These are phyloP conservation scores for Petrocephalus sullivani DNA, from an alignment of 2,797 vertebrate species.

Conservation along the genomic window DNA sequence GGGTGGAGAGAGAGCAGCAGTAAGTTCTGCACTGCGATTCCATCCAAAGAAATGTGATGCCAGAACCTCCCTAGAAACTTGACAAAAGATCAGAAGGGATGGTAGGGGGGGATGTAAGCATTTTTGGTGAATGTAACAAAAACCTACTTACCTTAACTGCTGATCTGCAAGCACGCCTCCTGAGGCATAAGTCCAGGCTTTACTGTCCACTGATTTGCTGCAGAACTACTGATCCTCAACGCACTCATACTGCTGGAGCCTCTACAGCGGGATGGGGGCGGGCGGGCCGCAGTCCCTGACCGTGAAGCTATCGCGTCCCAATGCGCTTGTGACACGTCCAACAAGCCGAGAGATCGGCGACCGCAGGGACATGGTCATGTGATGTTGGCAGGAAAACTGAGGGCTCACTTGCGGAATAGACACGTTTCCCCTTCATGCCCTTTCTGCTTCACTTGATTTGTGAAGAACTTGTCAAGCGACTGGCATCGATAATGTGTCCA, in stretches of 20 bases:
- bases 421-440: neutral
- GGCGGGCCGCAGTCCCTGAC: constrained; percentile 64
- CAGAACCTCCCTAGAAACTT: constrained; percentile 79
- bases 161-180: constrained; percentile 96
- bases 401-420: neutral
- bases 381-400: constrained; percentile 17
- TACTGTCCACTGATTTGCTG: constrained; percentile 99
- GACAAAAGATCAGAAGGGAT: constrained; percentile 42
- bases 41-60: constrained; percentile 92
- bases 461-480: neutral
- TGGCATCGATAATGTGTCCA: neutral
- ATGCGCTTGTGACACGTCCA: constrained; percentile 43
- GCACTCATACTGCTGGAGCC: constrained; percentile 95
- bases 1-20: constrained; percentile 6
- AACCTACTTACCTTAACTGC: constrained; percentile 87
- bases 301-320: constrained; percentile 53
- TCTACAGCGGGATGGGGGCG: constrained; percentile 74
- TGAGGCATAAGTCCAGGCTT: constrained; percentile 98
- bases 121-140: constrained; percentile 56
- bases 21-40: constrained; percentile 91
- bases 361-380: constrained; percentile 36
- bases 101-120: constrained; percentile 1
- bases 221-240: constrained; percentile 99
- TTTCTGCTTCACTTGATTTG: neutral
- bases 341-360: constrained; percentile 43